A percentile compares a stretch with the other conserved stretches of the same genome.
These are phyloP conservation scores for Pampusana beccarii DNA, from an alignment of 2,113 vertebrate species.

Conservation along the genomic window DNA sequence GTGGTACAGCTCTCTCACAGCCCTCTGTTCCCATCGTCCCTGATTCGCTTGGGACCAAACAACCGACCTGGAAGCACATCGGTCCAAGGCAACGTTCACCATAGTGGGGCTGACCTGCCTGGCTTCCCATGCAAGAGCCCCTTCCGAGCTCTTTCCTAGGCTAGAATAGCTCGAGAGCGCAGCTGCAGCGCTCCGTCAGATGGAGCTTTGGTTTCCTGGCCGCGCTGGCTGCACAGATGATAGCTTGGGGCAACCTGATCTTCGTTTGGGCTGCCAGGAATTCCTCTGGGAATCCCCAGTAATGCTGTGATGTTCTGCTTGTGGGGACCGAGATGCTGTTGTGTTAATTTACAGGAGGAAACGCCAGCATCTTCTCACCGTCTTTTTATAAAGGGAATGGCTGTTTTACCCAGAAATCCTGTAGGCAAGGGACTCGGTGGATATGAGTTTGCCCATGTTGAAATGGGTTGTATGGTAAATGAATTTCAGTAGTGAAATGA, in stretches of 20 bases:
- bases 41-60: not conserved
- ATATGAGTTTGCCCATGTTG: not conserved
- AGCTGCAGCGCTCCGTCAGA: not conserved
- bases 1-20: not conserved
- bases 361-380: conserved; percentile 35
- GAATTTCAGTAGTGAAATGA: not conserved
- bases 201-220: conserved; percentile 20
- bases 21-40: not conserved
- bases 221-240: not conserved
- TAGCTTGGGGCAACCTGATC: conserved; percentile 24
- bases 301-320: not conserved
- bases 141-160: conserved; percentile 2
- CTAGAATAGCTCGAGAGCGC: not conserved
- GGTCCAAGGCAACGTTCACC: not conserved
- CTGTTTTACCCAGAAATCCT: conserved; percentile 2
- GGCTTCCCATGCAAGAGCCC: not conserved
- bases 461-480: not conserved
- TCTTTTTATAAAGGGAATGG: not conserved
- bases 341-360: conserved; percentile 17
- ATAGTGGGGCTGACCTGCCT: not conserved
- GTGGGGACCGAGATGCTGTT: conserved; percentile 34
- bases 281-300: conserved; percentile 41
- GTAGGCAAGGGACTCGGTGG: not conserved
- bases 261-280: conserved; percentile 29
- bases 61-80: not conserved